A percentile compares a stretch with the other conserved stretches of the same genome.
These are phyloP conservation scores for Amiota minor DNA, from an alignment of 2,888 invertebrate genomes.

Conservation along the genomic window DNA sequence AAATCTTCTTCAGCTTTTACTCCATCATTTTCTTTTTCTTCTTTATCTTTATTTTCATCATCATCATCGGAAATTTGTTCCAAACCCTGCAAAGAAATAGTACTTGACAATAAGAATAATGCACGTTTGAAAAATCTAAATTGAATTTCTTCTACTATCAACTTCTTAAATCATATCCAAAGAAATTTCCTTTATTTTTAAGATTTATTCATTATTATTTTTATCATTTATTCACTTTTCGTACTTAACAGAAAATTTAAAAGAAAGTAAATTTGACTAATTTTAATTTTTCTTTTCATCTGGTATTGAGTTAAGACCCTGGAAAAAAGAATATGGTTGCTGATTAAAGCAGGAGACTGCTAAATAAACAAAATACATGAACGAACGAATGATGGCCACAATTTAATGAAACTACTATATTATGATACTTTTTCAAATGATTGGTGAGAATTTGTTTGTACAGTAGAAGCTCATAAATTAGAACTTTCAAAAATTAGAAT, in stretches of 20 bases:
- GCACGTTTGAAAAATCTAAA: neutral
- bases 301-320: slow-evolving; percentile 78
- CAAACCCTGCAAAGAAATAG: slow-evolving; percentile 41
- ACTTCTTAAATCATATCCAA: neutral
- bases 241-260: slow-evolving; percentile 55
- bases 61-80: slow-evolving; percentile 41
- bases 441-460: too few species aligned
- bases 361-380: too few species aligned
- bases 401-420: too few species aligned
- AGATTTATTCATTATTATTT: too few species aligned
- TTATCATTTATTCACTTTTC: slow-evolving; percentile 50
- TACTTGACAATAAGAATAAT: too few species aligned
- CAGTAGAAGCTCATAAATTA: too few species aligned
- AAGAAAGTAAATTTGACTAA: slow-evolving; percentile 52
- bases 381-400: too few species aligned
- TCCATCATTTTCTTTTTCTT: neutral
- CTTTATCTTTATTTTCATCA: slow-evolving; percentile 26
- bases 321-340: slow-evolving; percentile 62
- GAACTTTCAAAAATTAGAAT: too few species aligned
- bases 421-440: too few species aligned
- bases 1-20: neutral
- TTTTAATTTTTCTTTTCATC: slow-evolving; percentile 70
- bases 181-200: slow-evolving; percentile 17
- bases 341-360: too few species aligned
- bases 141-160: neutral